Percentiles rank a stretch among this genome's conserved stretches.
These are phyloP conservation scores for Notoglanidium macrostoma DNA, from an alignment of 2,797 vertebrate genomes.

Conservation along the genomic window DNA sequence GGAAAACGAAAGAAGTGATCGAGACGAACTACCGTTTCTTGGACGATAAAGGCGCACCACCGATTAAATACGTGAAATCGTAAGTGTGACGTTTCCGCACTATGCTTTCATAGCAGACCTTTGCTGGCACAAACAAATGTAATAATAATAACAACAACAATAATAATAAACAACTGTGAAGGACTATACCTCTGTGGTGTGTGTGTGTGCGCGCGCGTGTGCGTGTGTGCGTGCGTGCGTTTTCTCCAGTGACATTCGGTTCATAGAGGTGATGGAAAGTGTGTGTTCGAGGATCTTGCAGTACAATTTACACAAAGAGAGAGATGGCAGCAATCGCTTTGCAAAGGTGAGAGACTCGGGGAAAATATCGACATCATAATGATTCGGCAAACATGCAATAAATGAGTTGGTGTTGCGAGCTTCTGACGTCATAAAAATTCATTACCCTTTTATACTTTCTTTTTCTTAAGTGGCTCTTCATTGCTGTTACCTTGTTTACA, in stretches of 20 bases:
- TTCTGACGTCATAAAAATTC: too few relatives aligned
- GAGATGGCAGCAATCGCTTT: slow-evolving; percentile 92
- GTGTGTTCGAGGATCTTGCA: slow-evolving; percentile 91
- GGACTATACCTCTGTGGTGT: not conserved
- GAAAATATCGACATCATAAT: too few relatives aligned
- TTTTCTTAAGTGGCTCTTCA: too few relatives aligned
- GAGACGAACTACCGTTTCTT: slow-evolving; percentile 89
- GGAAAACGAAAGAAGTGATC: slow-evolving; percentile 92
- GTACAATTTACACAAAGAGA: slow-evolving; percentile 96
- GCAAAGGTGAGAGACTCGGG: slow-evolving; percentile 81
- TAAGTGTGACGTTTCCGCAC: slow-evolving; percentile 69
- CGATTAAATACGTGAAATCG: slow-evolving; percentile 93
- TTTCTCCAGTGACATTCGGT: slow-evolving; percentile 84
- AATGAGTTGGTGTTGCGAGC: too few relatives aligned
- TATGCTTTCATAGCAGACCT: not conserved
- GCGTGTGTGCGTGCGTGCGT: not conserved
- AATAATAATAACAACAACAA: not conserved
- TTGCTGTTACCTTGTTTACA: too few relatives aligned
- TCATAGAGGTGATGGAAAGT: slow-evolving; percentile 94
- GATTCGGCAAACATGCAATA: too few relatives aligned
- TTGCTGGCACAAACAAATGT: not conserved
- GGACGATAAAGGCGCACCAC: slow-evolving; percentile 84
- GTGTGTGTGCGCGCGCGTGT: not conserved
- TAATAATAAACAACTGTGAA: not conserved
- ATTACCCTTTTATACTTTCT: too few relatives aligned